Conservation (phyloP, 1,140 invertebrate genomes). For the Trachelipus rathkii region DNA sequence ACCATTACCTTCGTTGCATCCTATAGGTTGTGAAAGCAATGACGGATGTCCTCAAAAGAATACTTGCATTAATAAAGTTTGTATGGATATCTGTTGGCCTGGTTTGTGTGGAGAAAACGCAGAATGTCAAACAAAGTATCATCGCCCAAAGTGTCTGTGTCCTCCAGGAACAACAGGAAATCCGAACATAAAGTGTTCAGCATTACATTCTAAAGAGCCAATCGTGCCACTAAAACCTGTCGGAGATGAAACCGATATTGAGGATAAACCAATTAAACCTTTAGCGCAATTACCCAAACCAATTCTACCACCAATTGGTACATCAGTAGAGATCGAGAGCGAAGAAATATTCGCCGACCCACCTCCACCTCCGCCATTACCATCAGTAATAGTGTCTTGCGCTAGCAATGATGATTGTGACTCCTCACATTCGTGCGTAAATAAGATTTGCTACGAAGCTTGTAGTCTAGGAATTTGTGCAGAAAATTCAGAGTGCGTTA, state of each 20-base stretch:
- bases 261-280: conserved; percentile 27
- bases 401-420: conserved; percentile 86
- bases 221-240: conserved; percentile 15
- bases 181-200: conserved; percentile 60
- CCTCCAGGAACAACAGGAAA: conserved; percentile 53
- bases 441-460: conserved; percentile 73
- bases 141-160: conserved; percentile 70
- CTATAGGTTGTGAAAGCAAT: conserved; percentile 46
- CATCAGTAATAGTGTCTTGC: conserved; percentile 74
- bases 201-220: conserved; percentile 41
- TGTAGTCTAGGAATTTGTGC: conserved; percentile 67
- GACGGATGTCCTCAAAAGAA: conserved; percentile 46
- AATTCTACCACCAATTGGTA: conserved; percentile 21
- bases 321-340: neutral
- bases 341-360: conserved; percentile 10
- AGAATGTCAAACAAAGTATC: conserved; percentile 66
- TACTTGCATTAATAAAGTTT: conserved; percentile 48
- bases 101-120: conserved; percentile 79
- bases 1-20: conserved; percentile 72
- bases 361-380: conserved; percentile 54
- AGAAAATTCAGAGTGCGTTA: conserved; percentile 51
- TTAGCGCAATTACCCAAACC: conserved; percentile 17
- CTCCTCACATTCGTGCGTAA: conserved; percentile 77
- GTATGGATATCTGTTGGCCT: conserved; percentile 50
- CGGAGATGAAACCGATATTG: neutral